These are phyloP conservation scores for Perodicticus potto DNA, from an alignment of 2,797 vertebrate genomes.

Conservation along the genomic window DNA sequence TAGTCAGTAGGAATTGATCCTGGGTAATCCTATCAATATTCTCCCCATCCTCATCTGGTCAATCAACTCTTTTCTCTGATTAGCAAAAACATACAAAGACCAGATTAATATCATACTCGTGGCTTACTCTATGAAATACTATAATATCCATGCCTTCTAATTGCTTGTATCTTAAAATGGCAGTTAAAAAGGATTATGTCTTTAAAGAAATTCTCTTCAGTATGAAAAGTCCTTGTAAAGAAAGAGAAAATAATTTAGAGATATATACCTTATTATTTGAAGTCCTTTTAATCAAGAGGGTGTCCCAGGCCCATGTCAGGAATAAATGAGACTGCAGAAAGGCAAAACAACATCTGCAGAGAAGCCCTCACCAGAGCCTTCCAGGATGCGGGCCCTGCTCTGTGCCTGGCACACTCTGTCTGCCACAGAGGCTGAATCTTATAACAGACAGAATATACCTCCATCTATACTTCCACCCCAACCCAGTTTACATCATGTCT, in stretches of 20 bases:
- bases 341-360: background rate
- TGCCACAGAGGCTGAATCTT: background rate
- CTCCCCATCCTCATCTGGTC: background rate
- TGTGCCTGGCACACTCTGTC: background rate
- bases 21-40: background rate
- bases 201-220: conserved; percentile 27
- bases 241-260: background rate
- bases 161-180: background rate
- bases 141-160: background rate
- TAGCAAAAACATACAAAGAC: background rate
- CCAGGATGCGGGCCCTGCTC: background rate
- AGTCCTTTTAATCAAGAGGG: background rate
- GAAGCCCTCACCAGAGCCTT: background rate
- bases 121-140: background rate
- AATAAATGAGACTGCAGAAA: background rate
- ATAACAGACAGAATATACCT: background rate
- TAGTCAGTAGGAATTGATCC: background rate
- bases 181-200: background rate
- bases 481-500: background rate
- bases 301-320: background rate
- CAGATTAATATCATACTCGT: background rate
- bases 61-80: background rate
- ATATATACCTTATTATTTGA: background rate
- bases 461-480: background rate
- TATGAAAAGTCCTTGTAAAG: background rate